Conservation (phyloP, 2,888 invertebrate species). For the Pseudanteris insignis region DNA sequence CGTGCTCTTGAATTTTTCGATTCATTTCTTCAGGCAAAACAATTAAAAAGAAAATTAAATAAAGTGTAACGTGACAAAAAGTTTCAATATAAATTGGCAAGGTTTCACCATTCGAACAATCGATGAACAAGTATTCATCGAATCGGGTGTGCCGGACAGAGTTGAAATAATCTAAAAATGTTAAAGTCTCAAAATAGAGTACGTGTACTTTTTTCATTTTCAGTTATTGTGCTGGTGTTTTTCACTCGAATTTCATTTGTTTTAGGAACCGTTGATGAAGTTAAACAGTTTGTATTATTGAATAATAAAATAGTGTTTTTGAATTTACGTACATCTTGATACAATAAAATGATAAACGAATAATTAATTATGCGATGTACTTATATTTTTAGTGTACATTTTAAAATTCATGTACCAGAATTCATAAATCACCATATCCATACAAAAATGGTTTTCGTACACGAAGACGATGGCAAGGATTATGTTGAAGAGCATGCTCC, state of each 20-base stretch:
- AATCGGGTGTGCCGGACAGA: conserved; percentile 19
- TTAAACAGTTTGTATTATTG: conserved; percentile 54
- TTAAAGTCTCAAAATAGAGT: too few species aligned
- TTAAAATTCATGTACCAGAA: conserved; percentile 71
- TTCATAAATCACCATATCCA: conserved; percentile 72
- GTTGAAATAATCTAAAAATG: too few species aligned
- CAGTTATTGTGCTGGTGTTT: conserved; percentile 42
- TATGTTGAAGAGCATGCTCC: conserved; percentile 39
- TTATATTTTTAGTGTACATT: conserved; percentile 68
- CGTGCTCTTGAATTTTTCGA: conserved; percentile 38
- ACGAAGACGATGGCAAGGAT: conserved; percentile 63
- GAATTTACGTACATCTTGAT: too few species aligned
- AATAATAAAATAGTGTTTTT: too few species aligned
- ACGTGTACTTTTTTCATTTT: too few species aligned
- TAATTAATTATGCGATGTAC: too few species aligned
- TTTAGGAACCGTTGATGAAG: conserved; percentile 39
- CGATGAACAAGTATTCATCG: conserved; percentile 6
- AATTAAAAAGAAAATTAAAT: conserved; percentile 40
- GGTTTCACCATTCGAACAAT: conserved; percentile 28
- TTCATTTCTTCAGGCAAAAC: conserved; percentile 28
- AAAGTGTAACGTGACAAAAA: conserved; percentile 40
- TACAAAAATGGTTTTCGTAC: conserved; percentile 71
- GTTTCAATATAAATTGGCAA: conserved; percentile 28
- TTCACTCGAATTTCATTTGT: conserved; percentile 45
- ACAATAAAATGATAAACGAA: too few species aligned